Conservation (phyloP, 2,113 vertebrate species). For the Daboia siamensis region DNA sequence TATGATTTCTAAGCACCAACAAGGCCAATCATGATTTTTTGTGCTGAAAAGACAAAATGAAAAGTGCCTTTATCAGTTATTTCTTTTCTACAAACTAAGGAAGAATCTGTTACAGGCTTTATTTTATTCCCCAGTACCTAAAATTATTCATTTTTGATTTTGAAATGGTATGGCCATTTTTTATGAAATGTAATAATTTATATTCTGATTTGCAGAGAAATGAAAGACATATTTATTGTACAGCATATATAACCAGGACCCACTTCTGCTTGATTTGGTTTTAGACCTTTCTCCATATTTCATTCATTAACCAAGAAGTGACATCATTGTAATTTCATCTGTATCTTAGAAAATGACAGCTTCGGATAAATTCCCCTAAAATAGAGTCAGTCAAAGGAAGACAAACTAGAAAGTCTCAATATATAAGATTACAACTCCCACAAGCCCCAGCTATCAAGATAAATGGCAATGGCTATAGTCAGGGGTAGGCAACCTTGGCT, state of each 20-base stretch:
- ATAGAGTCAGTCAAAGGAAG: neutral
- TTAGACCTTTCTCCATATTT: neutral
- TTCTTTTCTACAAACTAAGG: neutral
- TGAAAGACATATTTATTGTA: neutral
- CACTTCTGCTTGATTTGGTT: neutral
- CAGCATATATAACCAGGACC: neutral
- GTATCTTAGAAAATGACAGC: neutral
- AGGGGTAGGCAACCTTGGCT: too few relatives aligned
- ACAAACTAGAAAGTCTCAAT: neutral
- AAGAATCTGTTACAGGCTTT: neutral
- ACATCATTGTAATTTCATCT: neutral
- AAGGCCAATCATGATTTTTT: neutral
- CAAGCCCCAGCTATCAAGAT: neutral
- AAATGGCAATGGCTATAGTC: neutral
- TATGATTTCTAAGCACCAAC: neutral
- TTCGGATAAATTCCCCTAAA: neutral
- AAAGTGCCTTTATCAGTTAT: neutral
- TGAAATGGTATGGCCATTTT: neutral
- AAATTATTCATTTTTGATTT: neutral
- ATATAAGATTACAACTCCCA: neutral
- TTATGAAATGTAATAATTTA: neutral
- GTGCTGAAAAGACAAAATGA: slow-evolving; percentile 18
- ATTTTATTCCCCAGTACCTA: slow-evolving; percentile 8
- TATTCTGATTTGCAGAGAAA: neutral
- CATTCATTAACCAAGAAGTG: neutral